These are phyloP conservation scores for Neotoxoptera formosana DNA, from an alignment of 1,140 invertebrate species.

Conservation along the genomic window DNA sequence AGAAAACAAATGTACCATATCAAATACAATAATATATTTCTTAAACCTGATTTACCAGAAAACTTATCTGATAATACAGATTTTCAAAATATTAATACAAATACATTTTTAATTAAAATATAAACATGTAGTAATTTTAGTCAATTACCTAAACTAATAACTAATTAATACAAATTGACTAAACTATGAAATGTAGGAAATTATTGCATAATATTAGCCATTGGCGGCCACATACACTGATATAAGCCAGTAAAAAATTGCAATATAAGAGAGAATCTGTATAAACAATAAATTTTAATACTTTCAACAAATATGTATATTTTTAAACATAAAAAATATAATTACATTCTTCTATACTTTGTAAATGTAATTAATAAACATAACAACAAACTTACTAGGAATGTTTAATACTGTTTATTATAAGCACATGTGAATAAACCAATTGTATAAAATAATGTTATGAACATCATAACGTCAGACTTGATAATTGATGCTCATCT, in stretches of 20 bases:
- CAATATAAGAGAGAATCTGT: not conserved
- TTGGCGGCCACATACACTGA: not conserved
- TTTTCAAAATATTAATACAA: conserved; percentile 12
- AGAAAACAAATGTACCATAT: conserved; percentile 4
- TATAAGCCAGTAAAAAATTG: not conserved
- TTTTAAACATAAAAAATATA: conserved; percentile 47
- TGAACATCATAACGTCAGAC: not conserved
- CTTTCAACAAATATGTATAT: conserved; percentile 42
- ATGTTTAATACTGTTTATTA: conserved; percentile 50
- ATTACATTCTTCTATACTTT: conserved; percentile 40
- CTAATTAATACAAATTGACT: conserved; percentile 10
- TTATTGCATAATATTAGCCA: not conserved
- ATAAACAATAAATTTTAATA: conserved; percentile 11
- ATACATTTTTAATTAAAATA: conserved; percentile 1
- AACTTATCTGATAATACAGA: conserved; percentile 2
- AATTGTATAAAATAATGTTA: not conserved
- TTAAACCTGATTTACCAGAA: not conserved
- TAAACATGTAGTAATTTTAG: not conserved
- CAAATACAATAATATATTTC: conserved; percentile 8
- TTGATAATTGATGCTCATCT: not conserved
- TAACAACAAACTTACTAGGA: conserved; percentile 49
- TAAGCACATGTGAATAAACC: not conserved
- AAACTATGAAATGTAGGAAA: not conserved
- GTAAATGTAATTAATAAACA: conserved; percentile 30
- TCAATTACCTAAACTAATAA: not conserved